These are phyloP conservation scores for Lysiphlebus fabarum DNA, from an alignment of 1,140 invertebrate genomes.

Conservation along the genomic window DNA sequence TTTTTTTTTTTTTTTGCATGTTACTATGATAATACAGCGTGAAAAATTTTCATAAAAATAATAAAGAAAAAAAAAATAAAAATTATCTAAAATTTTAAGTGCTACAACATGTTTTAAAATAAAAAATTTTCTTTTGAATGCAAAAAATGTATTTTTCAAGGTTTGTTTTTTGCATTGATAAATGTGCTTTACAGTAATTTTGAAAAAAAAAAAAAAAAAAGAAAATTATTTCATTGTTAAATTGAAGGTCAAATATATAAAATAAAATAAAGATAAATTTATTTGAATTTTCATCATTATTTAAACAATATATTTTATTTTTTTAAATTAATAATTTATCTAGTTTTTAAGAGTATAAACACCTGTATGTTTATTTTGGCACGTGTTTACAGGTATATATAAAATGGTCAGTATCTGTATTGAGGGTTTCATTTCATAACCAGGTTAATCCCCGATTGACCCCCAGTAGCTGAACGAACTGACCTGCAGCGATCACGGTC, in stretches of 20 bases:
- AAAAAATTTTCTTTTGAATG: too few species aligned
- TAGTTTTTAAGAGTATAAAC: not conserved
- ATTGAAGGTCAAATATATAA: not conserved
- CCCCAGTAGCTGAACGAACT: slow-evolving; percentile 20
- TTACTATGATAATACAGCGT: not conserved
- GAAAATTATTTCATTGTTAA: not conserved
- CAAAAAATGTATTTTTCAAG: too few species aligned
- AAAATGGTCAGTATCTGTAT: slow-evolving; percentile 33
- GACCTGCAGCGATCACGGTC: not conserved
- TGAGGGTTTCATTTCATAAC: slow-evolving; percentile 29
- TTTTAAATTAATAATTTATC: not conserved
- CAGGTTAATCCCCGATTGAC: slow-evolving; percentile 50
- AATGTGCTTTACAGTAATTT: not conserved
- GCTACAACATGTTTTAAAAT: too few species aligned
- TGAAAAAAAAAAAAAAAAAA: not conserved
- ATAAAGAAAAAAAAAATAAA: too few species aligned
- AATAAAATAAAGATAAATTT: not conserved
- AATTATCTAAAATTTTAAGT: too few species aligned
- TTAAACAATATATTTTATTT: too few species aligned
- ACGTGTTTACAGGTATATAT: not conserved
- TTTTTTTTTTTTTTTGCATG: slow-evolving; percentile 6
- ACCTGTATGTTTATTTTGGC: slow-evolving; percentile 3
- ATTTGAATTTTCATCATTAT: too few species aligned
- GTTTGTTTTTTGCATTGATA: too few species aligned
- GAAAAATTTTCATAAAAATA: too few species aligned